These are phyloP conservation scores for Panonychus citri DNA, from an alignment of 1,140 invertebrate genomes.

Conservation along the genomic window DNA sequence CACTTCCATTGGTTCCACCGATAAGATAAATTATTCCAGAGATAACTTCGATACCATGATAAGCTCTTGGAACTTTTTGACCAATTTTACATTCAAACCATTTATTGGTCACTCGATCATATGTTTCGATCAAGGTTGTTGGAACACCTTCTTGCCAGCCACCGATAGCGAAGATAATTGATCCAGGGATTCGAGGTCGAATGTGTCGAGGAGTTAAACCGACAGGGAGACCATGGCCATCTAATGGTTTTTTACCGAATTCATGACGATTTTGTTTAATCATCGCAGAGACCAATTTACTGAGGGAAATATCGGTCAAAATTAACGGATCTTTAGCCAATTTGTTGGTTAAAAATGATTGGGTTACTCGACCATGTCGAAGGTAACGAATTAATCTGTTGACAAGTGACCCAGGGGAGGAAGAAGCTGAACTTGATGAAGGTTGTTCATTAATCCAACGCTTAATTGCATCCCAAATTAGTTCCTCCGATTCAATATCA, in stretches of 20 bases:
- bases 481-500: not conserved
- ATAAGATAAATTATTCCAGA: slow-evolving; percentile 45
- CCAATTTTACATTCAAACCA: slow-evolving; percentile 26
- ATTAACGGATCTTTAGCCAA: not conserved
- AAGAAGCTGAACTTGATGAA: not conserved
- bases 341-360: not conserved
- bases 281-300: not conserved
- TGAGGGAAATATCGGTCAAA: not conserved
- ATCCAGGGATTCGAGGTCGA: slow-evolving; percentile 38
- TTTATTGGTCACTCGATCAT: slow-evolving; percentile 46
- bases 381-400: not conserved
- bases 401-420: no score
- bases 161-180: slow-evolving; percentile 44
- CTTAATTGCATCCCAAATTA: slow-evolving; percentile 2
- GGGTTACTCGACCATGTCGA: not conserved
- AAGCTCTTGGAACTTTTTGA: slow-evolving; percentile 39
- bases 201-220: slow-evolving; percentile 33
- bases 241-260: not conserved
- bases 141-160: slow-evolving; percentile 46
- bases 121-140: slow-evolving; percentile 46
- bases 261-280: not conserved
- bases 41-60: slow-evolving; percentile 43
- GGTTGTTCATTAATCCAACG: not conserved
- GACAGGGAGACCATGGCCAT: slow-evolving; percentile 1
- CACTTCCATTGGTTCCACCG: slow-evolving; percentile 45